Base-by-base conservation (phyloP, 2,888 invertebrate genomes). In the Timandra comae region DNA sequence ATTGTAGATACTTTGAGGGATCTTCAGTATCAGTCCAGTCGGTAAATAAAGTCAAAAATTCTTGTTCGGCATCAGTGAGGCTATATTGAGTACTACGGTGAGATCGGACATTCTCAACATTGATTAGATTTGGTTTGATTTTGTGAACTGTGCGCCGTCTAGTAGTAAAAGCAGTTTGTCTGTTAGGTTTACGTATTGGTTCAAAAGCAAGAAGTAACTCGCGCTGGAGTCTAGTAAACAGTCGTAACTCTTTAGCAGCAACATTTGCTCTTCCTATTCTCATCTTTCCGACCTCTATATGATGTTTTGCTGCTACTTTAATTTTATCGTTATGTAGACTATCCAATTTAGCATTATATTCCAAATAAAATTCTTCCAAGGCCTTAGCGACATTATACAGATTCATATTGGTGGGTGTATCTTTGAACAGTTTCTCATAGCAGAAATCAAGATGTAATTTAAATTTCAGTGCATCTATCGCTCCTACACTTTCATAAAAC, bases 391-490 rank as follows among this genome's bases (percentile, higher is more conserved):
- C 87, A 4, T 82, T 68, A 30, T 76, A 63, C 33, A 88, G 78
- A 28, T 84, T 82, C 38, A 88, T 68, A 52, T 88, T 88, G 3
- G 87, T 82, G 23, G 90, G 88, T 53, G 88, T 90, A 7, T 88
- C 85, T 1, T 74, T 82, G 12, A 88, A 76, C 24, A 90, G 73
- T 27, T 81, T 85, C 62, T 90, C 89, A 57, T 88, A 91, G 16
- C 89, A 87, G 56, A 90, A 91, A 56, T 91, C 89, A 33, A 91
- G 80, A 56, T 88, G 88, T 4, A 89, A 74, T 39, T 80, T 70
- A 21, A 91, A 63, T 56, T 88, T 87, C 11, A 91, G 66, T 19
- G 89, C 86, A 6, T 88, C 86, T 20, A 81, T 75, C 7, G 88
- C 80, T 31, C 87, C 87, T 0, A 90, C 79, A 19, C 87, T 66